A percentile compares a stretch with the other conserved stretches of the same genome.
These are phyloP conservation scores for Chroicocephalus ridibundus DNA, from an alignment of 2,113 vertebrate species.

Conservation along the genomic window DNA sequence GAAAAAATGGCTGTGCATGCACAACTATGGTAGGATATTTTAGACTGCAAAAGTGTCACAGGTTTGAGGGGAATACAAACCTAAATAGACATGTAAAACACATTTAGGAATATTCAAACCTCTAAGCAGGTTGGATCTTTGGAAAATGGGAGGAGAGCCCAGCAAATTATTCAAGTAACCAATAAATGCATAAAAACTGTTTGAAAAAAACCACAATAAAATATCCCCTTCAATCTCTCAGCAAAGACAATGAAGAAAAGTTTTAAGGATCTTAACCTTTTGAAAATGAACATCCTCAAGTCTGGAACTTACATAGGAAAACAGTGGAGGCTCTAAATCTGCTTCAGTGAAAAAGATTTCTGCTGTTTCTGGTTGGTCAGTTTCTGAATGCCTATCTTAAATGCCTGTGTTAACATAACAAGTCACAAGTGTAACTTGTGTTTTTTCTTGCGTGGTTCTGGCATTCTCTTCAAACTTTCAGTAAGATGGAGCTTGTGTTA, in stretches of 20 bases:
- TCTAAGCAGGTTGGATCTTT: neutral
- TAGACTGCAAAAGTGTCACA: neutral
- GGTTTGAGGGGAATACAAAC: neutral
- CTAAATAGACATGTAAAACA: neutral
- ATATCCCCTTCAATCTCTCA: neutral
- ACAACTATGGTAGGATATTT: neutral
- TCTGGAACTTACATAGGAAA: neutral
- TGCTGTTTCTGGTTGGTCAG: neutral
- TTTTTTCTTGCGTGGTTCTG: neutral
- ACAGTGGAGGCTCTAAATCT: rapidly evolving
- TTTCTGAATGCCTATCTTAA: neutral
- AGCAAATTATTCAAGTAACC: neutral
- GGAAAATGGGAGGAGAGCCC: neutral
- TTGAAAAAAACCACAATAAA: neutral
- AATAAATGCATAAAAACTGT: neutral
- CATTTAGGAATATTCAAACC: neutral
- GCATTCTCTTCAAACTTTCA: neutral
- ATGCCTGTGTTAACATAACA: neutral
- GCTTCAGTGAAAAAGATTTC: neutral
- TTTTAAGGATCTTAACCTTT: neutral
- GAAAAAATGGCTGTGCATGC: neutral
- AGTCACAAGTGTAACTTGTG: rapidly evolving
- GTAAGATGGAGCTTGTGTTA: neutral
- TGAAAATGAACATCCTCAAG: neutral
- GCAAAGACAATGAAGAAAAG: neutral